Base-by-base conservation (phyloP, 2,113 vertebrate species). In the Brachionichthys hirsutus region DNA sequence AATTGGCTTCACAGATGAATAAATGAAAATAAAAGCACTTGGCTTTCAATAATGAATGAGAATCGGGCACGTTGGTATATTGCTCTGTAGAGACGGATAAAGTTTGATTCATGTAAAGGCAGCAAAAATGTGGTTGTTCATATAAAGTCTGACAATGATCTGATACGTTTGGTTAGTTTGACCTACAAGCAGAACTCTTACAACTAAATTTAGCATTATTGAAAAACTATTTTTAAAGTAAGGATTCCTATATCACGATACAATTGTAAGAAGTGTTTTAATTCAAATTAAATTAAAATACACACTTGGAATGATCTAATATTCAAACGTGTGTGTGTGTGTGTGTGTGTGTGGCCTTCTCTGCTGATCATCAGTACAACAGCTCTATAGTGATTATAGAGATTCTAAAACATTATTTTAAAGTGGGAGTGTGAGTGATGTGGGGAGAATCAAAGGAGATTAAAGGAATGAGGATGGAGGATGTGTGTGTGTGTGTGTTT, bases 361-460 rank as follows among this genome's bases (percentile, higher is more conserved):
- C 62, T 47, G 70, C 60, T 66, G 65, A 62, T 62, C 45, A 35
- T 62, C 44, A 38, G 24, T 40, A 17, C 36, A 44, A 48, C 67
- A 42, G 63, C 62, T 17, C 55, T 60, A 30, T 71, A 67, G 50
- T 17, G 40, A 49, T 61, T 19, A 35, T 9, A 35, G 49, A 47
- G 47, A 72, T 71, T 66, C 77, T 78, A 64, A 76, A 79, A 70
- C 58, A 55, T 30, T 41, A 65, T 75, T 77, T 75, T 70, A 70
- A 80, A 68, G 64, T 61, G 61, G 67, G 63, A 73, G 47, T 24
- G 67, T 60, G 60, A 69, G 72, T 74, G 75, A 83, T 75, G 72
- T 42, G 47, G 59, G 18, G 54, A 62, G 55, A 77, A 83, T 85
- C 71, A 85, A 84, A 86, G 73, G 52, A 14, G 62, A 77, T 75